phyloP scores from a whole-genome alignment of 1,140 invertebrate species.

The Drepana arcuata region DNA sequence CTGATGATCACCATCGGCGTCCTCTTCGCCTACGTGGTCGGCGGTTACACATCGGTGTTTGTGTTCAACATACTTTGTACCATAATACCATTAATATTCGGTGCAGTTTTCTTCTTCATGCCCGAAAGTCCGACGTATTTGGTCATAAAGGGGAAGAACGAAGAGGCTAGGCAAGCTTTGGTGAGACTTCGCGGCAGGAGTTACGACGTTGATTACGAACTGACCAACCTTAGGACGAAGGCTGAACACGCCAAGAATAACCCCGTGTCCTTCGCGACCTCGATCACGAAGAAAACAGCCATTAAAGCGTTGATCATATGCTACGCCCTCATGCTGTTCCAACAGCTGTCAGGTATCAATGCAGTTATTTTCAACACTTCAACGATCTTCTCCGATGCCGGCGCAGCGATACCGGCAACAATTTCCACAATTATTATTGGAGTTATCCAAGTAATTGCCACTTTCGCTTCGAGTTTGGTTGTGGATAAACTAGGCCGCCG shows the following conservation, averaged over 20 bases:
- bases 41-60: conserved; percentile 73
- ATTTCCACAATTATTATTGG: conserved; percentile 83
- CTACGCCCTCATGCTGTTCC: conserved; percentile 86
- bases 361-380: conserved; percentile 87
- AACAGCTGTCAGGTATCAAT: conserved; percentile 90
- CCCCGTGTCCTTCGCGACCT: conserved; percentile 68
- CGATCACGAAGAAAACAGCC: conserved; percentile 74
- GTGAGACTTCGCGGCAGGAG: conserved; percentile 76
- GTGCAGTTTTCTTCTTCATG: conserved; percentile 80
- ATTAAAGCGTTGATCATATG: conserved; percentile 81
- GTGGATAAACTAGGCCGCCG: conserved; percentile 84
- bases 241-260: conserved; percentile 71
- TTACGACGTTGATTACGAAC: conserved; percentile 76
- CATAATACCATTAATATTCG: conserved; percentile 78
- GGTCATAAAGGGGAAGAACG: conserved; percentile 73
- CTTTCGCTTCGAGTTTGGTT: conserved; percentile 78
- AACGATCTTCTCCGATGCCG: conserved; percentile 79
- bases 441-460: conserved; percentile 82
- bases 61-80: conserved; percentile 78
- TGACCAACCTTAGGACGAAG: conserved; percentile 74
- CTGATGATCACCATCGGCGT: conserved; percentile 84
- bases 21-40: conserved; percentile 78
- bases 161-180: conserved; percentile 76
- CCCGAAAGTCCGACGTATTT: conserved; percentile 82
- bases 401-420: conserved; percentile 70